phyloP scores from a whole-genome alignment of 2,888 invertebrate species.

The Diploptera punctata region DNA sequence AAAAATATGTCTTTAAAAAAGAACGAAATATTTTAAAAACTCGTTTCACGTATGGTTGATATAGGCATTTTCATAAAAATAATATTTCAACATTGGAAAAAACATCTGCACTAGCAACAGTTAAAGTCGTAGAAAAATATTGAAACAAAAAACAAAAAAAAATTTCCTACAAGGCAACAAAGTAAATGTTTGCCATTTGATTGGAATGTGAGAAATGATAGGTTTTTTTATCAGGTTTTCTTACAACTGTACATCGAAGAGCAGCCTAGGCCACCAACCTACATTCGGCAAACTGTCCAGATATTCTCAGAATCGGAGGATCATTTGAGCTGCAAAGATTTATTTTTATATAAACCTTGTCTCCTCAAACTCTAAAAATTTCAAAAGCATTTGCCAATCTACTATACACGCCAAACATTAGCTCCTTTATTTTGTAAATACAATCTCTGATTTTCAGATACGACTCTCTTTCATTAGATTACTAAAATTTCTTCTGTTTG shows the following conservation, averaged over 20 bases:
- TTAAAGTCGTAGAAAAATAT: slow-evolving; percentile 33
- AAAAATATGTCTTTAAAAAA: slow-evolving; percentile 51
- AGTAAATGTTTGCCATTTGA: slow-evolving; percentile 28
- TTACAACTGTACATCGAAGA: too few species aligned
- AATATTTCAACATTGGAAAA: slow-evolving; percentile 31
- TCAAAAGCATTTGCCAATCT: background rate
- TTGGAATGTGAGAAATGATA: slow-evolving; percentile 36
- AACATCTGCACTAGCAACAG: slow-evolving; percentile 29
- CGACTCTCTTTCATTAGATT: too few species aligned
- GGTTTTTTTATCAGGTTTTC: too few species aligned
- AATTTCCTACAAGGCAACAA: slow-evolving; percentile 30
- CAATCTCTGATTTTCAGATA: too few species aligned
- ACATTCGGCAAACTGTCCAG: background rate
- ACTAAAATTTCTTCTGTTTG: too few species aligned
- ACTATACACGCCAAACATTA: background rate
- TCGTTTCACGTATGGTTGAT: slow-evolving; percentile 24
- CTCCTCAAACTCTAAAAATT: background rate
- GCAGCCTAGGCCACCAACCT: background rate
- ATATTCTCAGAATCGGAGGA: background rate
- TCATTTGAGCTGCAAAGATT: background rate
- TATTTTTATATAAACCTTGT: too few species aligned
- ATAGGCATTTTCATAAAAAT: slow-evolving; percentile 39
- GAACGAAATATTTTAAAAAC: slow-evolving; percentile 29
- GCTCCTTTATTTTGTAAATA: too few species aligned
- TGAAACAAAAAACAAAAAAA: slow-evolving; percentile 24